Percentiles rank a stretch among this genome's conserved stretches.
These are phyloP conservation scores for Pterophyllum scalare DNA, from an alignment of 2,113 vertebrate species.

Conservation along the genomic window DNA sequence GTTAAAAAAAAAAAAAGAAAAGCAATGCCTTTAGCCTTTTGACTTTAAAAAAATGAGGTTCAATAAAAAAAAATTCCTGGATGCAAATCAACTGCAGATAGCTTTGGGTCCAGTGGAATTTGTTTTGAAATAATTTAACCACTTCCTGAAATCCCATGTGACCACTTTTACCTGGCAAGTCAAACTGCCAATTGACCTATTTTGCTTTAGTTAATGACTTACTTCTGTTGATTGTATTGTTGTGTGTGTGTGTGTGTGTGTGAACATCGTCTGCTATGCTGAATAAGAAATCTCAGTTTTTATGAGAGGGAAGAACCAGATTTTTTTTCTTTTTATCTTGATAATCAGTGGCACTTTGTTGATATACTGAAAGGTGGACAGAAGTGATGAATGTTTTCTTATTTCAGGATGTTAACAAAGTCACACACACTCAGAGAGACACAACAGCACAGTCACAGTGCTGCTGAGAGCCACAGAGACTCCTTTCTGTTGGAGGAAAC, in stretches of 20 bases:
- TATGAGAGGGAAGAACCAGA: neutral
- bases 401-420: conserved; percentile 19
- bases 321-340: neutral
- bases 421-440: conserved; percentile 16
- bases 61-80: neutral
- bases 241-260: neutral
- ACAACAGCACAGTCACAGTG: conserved; percentile 29
- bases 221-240: neutral
- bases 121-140: neutral
- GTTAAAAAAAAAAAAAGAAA: neutral
- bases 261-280: no score
- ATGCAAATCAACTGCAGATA: neutral
- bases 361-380: neutral
- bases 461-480: conserved; percentile 55
- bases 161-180: neutral
- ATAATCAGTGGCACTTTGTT: neutral
- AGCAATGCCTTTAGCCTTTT: neutral
- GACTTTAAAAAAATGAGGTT: no score
- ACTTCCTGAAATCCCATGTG: neutral
- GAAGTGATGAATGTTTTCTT: conserved; percentile 17
- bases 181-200: neutral
- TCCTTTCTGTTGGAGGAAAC: conserved; percentile 59
- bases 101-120: neutral
- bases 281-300: neutral
- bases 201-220: neutral